Base-by-base conservation (phyloP, 2,797 vertebrate genomes). In the Oryzias sinensis region DNA sequence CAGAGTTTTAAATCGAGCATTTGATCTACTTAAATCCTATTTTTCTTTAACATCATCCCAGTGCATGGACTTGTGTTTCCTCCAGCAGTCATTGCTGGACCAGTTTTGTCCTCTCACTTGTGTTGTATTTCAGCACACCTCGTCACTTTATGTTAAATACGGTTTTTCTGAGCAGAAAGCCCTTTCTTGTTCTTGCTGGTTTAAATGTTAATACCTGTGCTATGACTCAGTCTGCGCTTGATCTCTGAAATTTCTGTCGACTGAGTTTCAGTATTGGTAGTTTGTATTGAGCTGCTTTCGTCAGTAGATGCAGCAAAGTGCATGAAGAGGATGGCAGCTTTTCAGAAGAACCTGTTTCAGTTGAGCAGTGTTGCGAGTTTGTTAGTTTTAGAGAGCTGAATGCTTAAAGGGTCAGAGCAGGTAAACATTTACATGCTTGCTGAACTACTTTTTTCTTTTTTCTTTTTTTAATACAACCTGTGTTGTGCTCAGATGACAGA, bases 401-500 rank as follows among this genome's bases (percentile, higher is more conserved):
- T 58, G 13, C 0, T 37, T 48, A 16, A 51, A 8, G 44, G 48
- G 51, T 8, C 22, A 24, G 15, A 40, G 43, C 29, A 8, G 56
- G 66, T 22, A 49, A 64, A 0, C 62, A 71, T 25, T 13, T 33
- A 42, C 7, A 27, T n/a, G 22, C 18, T 8, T 4, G 6, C 50
- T 60, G 47, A 44, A 27, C 17, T 13, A 51, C 6, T 15, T 45
- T n/a, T 9, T 5, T 29, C 9, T 37, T 15, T 45, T n/a, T 29
- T 27, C 6, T 33, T 33, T 37, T 13, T 37, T 24, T 65, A 45
- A 13, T 6, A 0, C 61, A 5, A 55, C 13, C 52, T 54, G 43
- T 70, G 6, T 74, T 20, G n/a, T 65, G 59, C 72, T 81, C 91
- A 99, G 97, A 99, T 99, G 97, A 99, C 97, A 1, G 97, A 99